A percentile compares a stretch with the other conserved stretches of the same genome.
Conservation (phyloP, 1,140 invertebrate species). For the Temnothorax longispinosus region DNA sequence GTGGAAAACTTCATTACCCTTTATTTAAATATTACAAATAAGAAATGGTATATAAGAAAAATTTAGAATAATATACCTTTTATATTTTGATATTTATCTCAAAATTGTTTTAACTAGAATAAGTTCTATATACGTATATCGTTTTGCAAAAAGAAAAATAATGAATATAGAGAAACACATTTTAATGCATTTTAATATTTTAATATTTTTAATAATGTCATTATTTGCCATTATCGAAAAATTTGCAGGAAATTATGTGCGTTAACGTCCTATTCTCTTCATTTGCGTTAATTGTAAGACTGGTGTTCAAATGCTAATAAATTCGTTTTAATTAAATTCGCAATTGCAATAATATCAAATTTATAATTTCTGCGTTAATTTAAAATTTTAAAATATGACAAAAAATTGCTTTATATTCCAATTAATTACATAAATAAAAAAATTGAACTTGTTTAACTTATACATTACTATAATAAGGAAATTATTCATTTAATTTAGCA, state of each 20-base stretch:
- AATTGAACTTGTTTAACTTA: not conserved
- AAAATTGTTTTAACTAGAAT: no score
- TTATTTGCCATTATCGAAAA: not conserved
- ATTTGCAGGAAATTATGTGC: conserved; percentile 23
- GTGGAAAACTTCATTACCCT: no score
- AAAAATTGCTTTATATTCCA: not conserved
- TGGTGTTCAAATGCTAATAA: conserved; percentile 23
- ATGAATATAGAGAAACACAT: not conserved
- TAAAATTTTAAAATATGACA: not conserved
- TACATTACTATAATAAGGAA: not conserved
- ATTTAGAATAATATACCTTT: no score
- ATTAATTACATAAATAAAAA: not conserved
- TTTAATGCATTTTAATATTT: not conserved
- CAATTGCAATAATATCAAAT: not conserved
- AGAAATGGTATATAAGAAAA: no score
- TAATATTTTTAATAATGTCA: not conserved
- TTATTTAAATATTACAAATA: no score
- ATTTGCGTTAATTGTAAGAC: not conserved
- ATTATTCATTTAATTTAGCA: not conserved
- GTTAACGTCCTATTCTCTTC: not conserved
- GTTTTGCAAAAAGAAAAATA: no score
- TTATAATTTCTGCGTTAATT: not conserved
- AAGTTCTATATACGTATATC: no score
- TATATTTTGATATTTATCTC: no score
- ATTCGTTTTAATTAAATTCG: not conserved